Evolutionary conservation across 2,888 invertebrate genomes (phyloP).

Genomic region (Gymnoscelis rufifasciata): DNA sequence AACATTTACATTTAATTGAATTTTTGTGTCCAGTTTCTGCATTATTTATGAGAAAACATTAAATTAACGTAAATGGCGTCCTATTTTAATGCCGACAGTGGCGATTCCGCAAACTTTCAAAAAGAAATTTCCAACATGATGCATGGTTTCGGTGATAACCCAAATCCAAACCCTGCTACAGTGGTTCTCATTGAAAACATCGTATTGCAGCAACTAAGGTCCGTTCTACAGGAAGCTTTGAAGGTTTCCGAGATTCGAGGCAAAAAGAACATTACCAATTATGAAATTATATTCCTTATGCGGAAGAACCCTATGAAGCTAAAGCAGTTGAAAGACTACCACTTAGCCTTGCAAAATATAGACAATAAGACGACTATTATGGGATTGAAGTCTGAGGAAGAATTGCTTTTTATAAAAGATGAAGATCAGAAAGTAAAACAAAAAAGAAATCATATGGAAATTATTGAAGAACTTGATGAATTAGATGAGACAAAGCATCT

Average conservation of each 20-base stretch:
- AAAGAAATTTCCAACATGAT: conserved; percentile 91
- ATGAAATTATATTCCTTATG: conserved; percentile 90
- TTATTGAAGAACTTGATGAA: conserved; percentile 77
- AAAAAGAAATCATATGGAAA: conserved; percentile 65
- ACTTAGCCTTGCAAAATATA: conserved; percentile 68
- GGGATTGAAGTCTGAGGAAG: conserved; percentile 12
- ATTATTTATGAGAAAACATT: too few species aligned
- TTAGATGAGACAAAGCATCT: conserved; percentile 75
- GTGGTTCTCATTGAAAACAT: conserved; percentile 91
- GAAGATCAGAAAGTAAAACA: conserved; percentile 59
- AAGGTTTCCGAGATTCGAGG: conserved; percentile 82
- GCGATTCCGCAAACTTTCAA: conserved; percentile 69
- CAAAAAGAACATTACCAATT: conserved; percentile 75
- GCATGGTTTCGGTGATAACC: conserved; percentile 96
- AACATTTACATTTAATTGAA: too few species aligned
- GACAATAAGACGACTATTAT: neutral
- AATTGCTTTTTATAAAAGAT: conserved; percentile 63
- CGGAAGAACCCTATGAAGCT: conserved; percentile 88
- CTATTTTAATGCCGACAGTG: conserved; percentile 59
- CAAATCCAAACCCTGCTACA: conserved; percentile 88
- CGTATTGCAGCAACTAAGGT: conserved; percentile 87
- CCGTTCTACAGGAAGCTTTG: conserved; percentile 86
- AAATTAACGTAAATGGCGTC: too few species aligned
- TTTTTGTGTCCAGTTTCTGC: too few species aligned
- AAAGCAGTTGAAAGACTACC: conserved; percentile 86